A percentile compares a stretch with the other conserved stretches of the same genome.
These are phyloP conservation scores for Microcebus murinus DNA, from an alignment of 2,113 vertebrate species.

Conservation along the genomic window DNA sequence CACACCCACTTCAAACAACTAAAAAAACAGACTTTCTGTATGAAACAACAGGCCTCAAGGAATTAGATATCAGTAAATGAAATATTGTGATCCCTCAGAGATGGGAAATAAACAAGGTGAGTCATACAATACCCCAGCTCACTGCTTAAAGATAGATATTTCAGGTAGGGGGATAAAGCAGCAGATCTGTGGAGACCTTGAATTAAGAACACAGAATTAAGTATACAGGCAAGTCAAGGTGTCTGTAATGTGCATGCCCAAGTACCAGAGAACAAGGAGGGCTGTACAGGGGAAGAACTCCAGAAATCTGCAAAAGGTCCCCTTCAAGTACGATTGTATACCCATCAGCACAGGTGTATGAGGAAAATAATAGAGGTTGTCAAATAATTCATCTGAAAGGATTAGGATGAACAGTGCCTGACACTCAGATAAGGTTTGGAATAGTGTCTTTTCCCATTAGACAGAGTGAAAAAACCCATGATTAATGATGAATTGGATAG, in stretches of 20 bases:
- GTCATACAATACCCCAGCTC: neutral
- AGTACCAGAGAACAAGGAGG: neutral
- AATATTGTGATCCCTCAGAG: neutral
- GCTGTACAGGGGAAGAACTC: neutral
- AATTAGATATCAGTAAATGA: neutral
- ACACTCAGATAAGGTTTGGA: neutral
- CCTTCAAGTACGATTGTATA: neutral
- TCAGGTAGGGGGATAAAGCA: neutral
- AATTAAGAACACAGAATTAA: neutral
- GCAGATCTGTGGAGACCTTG: too few relatives aligned
- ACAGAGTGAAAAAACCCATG: neutral
- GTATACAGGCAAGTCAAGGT: neutral
- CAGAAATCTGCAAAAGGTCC: neutral
- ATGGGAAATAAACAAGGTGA: neutral
- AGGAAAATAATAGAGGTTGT: neutral
- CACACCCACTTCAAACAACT: neutral
- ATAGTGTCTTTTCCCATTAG: neutral
- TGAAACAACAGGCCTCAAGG: neutral
- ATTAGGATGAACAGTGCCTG: neutral
- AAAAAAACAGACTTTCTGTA: neutral
- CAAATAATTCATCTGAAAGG: neutral
- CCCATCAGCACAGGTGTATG: neutral
- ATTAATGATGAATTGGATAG: neutral
- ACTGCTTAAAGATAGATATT: neutral
- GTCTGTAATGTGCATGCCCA: too few relatives aligned